Evolutionary conservation across 2,797 vertebrate species (phyloP).

Genomic region (Poliocrania exsul): DNA sequence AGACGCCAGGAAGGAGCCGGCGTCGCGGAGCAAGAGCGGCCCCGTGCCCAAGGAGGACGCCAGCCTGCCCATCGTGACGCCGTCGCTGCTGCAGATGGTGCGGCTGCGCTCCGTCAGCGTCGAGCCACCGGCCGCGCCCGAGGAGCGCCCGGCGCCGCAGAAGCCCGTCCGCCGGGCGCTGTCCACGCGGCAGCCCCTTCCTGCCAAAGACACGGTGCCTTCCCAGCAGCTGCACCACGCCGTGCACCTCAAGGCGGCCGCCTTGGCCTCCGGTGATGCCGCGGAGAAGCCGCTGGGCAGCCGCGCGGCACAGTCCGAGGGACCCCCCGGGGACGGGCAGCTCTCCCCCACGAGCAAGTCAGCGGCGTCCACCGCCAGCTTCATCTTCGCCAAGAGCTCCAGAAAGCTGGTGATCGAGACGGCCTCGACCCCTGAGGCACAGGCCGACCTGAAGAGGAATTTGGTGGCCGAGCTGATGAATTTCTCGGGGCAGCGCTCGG

Average conservation of each 20-base stretch:
- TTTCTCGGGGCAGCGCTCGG: conserved; percentile 76
- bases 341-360: conserved; percentile 76
- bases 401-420: conserved; percentile 85
- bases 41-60: conserved; percentile 87
- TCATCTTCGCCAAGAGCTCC: conserved; percentile 92
- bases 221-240: conserved; percentile 87
- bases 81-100: conserved; percentile 96
- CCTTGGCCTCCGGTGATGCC: conserved; percentile 72
- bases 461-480: conserved; percentile 82
- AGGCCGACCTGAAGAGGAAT: conserved; percentile 79
- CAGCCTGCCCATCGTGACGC: conserved; percentile 90
- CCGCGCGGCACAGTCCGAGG: not conserved
- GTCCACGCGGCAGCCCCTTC: conserved; percentile 76
- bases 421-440: conserved; percentile 73
- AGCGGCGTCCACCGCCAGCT: conserved; percentile 89
- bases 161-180: conserved; percentile 85
- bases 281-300: not conserved
- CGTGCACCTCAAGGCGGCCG: conserved; percentile 86
- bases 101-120: conserved; percentile 88
- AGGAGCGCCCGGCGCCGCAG: conserved; percentile 57
- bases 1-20: conserved; percentile 77
- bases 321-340: not conserved
- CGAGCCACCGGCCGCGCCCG: conserved; percentile 6
- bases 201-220: conserved; percentile 43
- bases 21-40: conserved; percentile 78